Conservation (phyloP, 2,113 vertebrate genomes). For the Rhinichthys klamathensis region DNA sequence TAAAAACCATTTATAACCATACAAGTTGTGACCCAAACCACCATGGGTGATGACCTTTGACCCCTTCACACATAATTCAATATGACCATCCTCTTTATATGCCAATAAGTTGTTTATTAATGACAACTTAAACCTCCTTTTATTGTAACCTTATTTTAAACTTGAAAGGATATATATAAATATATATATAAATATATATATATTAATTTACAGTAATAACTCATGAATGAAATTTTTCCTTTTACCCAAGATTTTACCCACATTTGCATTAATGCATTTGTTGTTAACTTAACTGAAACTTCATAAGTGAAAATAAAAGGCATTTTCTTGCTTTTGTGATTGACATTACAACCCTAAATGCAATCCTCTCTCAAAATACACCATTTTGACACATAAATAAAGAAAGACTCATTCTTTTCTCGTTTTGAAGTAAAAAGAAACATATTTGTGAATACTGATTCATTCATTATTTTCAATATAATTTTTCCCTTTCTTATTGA, state of each 20-base stretch:
- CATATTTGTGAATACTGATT: neutral
- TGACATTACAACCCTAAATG: neutral
- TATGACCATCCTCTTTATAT: neutral
- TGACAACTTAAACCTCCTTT: neutral
- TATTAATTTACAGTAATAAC: too few species aligned
- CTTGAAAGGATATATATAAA: too few species aligned
- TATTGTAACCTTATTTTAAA: too few species aligned
- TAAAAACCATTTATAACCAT: constrained; percentile 2
- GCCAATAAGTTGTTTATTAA: neutral
- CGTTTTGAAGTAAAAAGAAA: neutral
- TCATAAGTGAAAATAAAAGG: neutral
- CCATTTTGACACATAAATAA: neutral
- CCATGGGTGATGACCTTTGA: neutral
- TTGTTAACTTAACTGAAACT: too few species aligned
- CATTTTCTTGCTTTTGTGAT: neutral
- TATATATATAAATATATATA: too few species aligned
- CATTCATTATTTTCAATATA: neutral
- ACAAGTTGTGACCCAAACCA: neutral
- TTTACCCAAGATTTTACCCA: too few species aligned
- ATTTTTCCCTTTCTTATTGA: neutral
- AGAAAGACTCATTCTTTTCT: neutral
- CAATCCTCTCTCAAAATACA: neutral
- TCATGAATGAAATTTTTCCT: too few species aligned
- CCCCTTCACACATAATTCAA: neutral
- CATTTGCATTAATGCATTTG: too few species aligned